Evolutionary conservation across 1,140 invertebrate genomes (phyloP), one percentile per base, ranked within the genome.

Genomic region (Eupeodes corollae): DNA sequence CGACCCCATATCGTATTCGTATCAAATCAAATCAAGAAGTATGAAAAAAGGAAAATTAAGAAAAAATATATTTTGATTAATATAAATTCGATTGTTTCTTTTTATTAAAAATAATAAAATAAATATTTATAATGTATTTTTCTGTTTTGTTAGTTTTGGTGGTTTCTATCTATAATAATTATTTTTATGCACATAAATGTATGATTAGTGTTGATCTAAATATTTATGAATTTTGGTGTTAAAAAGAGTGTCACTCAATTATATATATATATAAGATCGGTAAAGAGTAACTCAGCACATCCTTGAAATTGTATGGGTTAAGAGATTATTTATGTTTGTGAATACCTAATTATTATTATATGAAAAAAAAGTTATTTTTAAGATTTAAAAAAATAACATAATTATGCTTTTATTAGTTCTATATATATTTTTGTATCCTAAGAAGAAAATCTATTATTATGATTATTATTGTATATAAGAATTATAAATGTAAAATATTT

Each of bases 1-100:
- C 59, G 56, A 65, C 63, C 63, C 64, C 62, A 63, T 66, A 58
- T 61, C 58, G 58, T 65, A 59, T 65, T 62, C 60, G 59, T 65
- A 19, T 49, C 15, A 15, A 31, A 32, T 31, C 42, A 61, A 54
- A 61, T 53, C 62, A 66, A 66, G 63, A 65, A 66, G 57, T 65
- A 63, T 65, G 63, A 62, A 66, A 66, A 26, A 65, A 66, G 58
- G 62, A 61, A 66, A 65, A 63, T 52, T 63, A 65, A 59, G 64
- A 63, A 65, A 53, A 65, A 53, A 63, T 63, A 65, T 63, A 59
- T 63, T 66, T 65, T 26, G 21, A 66, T 63, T 65, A 62, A 61
- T 59, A 60, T 64, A 50, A 11, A 40, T 61, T 54, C 53, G 57
- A 59, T 62, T 41, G 53, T 56, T 13, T 40, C 38, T 13, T 9